Conservation (phyloP, 2,797 vertebrate genomes). For the Spatula versicolor region DNA sequence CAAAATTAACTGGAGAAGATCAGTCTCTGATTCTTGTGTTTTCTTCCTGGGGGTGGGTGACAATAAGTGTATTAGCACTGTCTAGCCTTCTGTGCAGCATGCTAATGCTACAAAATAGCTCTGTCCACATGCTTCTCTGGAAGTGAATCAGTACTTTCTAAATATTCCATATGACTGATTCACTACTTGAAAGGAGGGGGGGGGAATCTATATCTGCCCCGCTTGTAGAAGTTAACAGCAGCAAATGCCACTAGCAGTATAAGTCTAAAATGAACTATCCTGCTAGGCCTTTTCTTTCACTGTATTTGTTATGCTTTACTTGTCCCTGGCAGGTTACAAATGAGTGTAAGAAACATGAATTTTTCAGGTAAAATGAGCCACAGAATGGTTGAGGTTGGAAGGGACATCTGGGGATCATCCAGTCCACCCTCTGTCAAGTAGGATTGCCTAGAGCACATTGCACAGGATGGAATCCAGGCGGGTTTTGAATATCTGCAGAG, state of each 20-base stretch:
- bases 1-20: conserved; percentile 65
- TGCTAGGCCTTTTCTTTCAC: conserved; percentile 1
- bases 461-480: too few species aligned
- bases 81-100: not conserved
- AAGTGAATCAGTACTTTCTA: conserved; percentile 2
- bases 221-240: conserved; percentile 10
- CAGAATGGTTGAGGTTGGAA: not conserved
- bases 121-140: not conserved
- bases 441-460: too few species aligned
- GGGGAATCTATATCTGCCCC: not conserved
- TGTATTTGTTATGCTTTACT: conserved; percentile 2
- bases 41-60: conserved; percentile 10
- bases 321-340: conserved; percentile 37
- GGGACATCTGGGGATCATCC: too few species aligned
- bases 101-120: not conserved
- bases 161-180: not conserved
- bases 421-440: too few species aligned
- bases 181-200: not conserved
- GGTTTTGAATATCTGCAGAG: too few species aligned
- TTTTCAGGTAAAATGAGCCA: conserved; percentile 5
- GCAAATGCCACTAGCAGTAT: not conserved
- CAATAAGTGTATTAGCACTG: not conserved
- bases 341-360: not conserved
- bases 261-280: not conserved
- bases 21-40: conserved; percentile 56